Evolutionary conservation across 2,113 vertebrate genomes (phyloP), one percentile per base, ranked within the genome.

Genomic region (Python bivittatus): DNA sequence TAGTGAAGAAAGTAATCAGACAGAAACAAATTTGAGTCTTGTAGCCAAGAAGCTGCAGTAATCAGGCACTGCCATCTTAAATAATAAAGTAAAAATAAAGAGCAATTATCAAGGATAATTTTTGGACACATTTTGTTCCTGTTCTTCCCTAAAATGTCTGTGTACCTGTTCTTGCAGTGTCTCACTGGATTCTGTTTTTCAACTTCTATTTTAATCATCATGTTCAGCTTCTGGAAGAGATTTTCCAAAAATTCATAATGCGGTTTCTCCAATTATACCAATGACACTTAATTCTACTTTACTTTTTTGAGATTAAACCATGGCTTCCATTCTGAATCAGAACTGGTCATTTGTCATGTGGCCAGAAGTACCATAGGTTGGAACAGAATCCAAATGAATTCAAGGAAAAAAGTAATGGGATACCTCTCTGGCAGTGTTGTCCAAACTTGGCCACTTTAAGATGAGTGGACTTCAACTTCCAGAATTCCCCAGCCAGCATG

Each of bases 1-100:
- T 89, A 89, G 42, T 64, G 84, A 33, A 48, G 57, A 85, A 92
- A 89, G 72, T 92, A 92, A 92, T 84, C 91, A 92, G 44, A 64
- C 29, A 84, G n/a, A 85, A 84, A 89, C 58, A 92, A 89, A 92
- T 85, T 27, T 84, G 33, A 89, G 57, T 5, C 44, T 88, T 89
- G 44, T 53, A 64, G 53, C 44, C 23, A 84, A 84, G 84, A 85
- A 84, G 86, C 29, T 61, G 56, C 56, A 84, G 44, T 92, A 85
- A 79, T 79, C 27, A 79, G 61, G 33, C 33, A 64, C 56, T 60
- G 52, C 72, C 72, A 72, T 89, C 68, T 89, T 89, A 29, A 52
- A 92, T 84, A 53, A 84, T 92, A 25, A 54, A 54, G 10, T 7
- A 60, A 84, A n/a, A 61, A 64, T 61, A 61, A 85, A 25, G 23